These are phyloP conservation scores for Tetropium fuscum DNA, from an alignment of 2,888 invertebrate genomes.

Conservation along the genomic window DNA sequence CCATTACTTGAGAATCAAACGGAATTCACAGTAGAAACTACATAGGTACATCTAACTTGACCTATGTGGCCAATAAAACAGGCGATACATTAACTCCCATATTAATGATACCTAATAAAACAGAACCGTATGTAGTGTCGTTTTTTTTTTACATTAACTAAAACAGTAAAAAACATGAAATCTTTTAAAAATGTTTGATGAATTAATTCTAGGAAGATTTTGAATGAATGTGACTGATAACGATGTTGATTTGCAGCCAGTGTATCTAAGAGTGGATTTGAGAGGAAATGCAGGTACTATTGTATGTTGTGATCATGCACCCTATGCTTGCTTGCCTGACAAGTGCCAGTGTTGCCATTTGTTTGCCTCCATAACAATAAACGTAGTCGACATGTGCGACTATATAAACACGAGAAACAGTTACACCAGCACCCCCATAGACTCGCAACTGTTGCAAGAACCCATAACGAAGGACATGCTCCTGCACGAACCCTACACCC, in stretches of 20 bases:
- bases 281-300: slow-evolving; percentile 83
- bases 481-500: slow-evolving; percentile 80
- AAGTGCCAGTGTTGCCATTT: slow-evolving; percentile 66
- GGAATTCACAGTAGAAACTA: too few relatives aligned
- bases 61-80: too few relatives aligned
- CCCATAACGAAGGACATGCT: slow-evolving; percentile 66
- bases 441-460: slow-evolving; percentile 68
- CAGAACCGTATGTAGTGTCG: too few relatives aligned
- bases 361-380: slow-evolving; percentile 64
- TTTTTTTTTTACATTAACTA: too few relatives aligned
- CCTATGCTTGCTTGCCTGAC: slow-evolving; percentile 67
- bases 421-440: slow-evolving; percentile 56
- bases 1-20: too few relatives aligned
- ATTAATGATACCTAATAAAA: too few relatives aligned
- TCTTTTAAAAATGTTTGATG: too few relatives aligned
- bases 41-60: too few relatives aligned
- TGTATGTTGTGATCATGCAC: slow-evolving; percentile 69
- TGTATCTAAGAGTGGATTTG: slow-evolving; percentile 80
- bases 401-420: slow-evolving; percentile 54
- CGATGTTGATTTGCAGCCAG: slow-evolving; percentile 74
- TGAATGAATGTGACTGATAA: slow-evolving; percentile 6
- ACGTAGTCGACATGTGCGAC: slow-evolving; percentile 63
- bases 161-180: too few relatives aligned
- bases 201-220: too few relatives aligned
- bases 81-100: too few relatives aligned